phyloP scores from a whole-genome alignment of 2,888 invertebrate species.

The Aethes cnicana region DNA sequence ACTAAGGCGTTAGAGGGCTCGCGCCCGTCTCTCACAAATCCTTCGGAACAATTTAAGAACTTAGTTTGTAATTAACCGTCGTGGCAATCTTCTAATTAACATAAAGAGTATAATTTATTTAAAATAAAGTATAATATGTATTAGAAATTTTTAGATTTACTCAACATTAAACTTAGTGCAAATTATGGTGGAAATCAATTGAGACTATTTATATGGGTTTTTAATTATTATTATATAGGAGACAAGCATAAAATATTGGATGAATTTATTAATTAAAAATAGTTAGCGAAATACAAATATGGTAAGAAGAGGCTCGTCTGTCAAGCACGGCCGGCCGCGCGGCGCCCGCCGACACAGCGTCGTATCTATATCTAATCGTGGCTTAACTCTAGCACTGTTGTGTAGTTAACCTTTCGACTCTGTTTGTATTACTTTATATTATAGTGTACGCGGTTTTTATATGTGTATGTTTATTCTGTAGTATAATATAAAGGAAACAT shows the following conservation, averaged over 20 bases:
- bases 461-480: slow-evolving; percentile 82
- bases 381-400: slow-evolving; percentile 81
- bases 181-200: slow-evolving; percentile 82
- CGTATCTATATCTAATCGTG: slow-evolving; percentile 77
- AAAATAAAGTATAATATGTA: slow-evolving; percentile 79
- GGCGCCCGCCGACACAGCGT: slow-evolving; percentile 55
- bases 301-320: slow-evolving; percentile 79
- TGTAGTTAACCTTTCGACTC: slow-evolving; percentile 79
- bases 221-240: slow-evolving; percentile 82
- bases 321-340: slow-evolving; percentile 53
- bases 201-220: slow-evolving; percentile 82
- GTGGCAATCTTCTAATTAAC: slow-evolving; percentile 80
- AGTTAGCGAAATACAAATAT: slow-evolving; percentile 82
- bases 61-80: slow-evolving; percentile 79
- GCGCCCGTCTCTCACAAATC: slow-evolving; percentile 63
- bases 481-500: slow-evolving; percentile 71
- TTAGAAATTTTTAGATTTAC: slow-evolving; percentile 83
- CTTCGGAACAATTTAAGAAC: slow-evolving; percentile 79
- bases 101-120: slow-evolving; percentile 81
- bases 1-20: slow-evolving; percentile 66
- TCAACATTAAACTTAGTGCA: slow-evolving; percentile 81
- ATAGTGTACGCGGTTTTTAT: slow-evolving; percentile 81
- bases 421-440: slow-evolving; percentile 80
- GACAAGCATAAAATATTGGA: slow-evolving; percentile 79
- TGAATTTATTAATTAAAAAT: slow-evolving; percentile 83